phyloP scores from a whole-genome alignment of 2,888 invertebrate genomes.

The Idaea aversata region DNA sequence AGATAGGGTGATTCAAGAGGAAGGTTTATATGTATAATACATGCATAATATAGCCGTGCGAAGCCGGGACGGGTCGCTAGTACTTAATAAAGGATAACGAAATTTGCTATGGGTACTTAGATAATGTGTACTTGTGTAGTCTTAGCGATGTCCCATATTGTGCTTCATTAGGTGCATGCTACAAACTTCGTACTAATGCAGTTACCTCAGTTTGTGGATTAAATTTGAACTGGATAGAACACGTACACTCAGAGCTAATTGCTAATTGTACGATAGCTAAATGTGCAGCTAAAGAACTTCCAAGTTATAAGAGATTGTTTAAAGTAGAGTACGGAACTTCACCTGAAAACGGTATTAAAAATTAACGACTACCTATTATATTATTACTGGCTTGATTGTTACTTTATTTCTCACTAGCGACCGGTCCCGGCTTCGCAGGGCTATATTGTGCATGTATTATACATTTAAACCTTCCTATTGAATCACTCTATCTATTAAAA shows the following conservation, averaged over 20 bases:
- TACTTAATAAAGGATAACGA: background rate
- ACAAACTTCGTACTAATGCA: conserved; percentile 27
- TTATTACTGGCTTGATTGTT: too few species aligned
- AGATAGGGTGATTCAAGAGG: too few species aligned
- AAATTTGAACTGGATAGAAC: conserved; percentile 27
- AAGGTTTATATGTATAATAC: too few species aligned
- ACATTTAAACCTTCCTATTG: too few species aligned
- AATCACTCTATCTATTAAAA: too few species aligned
- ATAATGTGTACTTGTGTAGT: background rate
- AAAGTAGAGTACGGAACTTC: background rate
- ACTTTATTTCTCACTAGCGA: too few species aligned
- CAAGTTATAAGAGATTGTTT: conserved; percentile 7
- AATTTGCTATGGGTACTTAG: background rate
- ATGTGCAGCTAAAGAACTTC: conserved; percentile 16
- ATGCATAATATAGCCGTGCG: too few species aligned
- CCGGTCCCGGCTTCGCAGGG: too few species aligned
- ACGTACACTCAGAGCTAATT: conserved; percentile 22
- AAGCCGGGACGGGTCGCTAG: too few species aligned
- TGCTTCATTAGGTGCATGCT: conserved; percentile 28
- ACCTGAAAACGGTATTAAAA: conserved; percentile 6
- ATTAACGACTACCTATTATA: too few species aligned
- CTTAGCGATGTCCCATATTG: conserved; percentile 24
- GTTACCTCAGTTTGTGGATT: conserved; percentile 28
- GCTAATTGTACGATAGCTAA: conserved; percentile 28
- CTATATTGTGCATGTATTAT: too few species aligned